Percentiles rank a stretch among this genome's conserved stretches.
Conservation (phyloP, 2,888 invertebrate species). For the Spisula solida region DNA sequence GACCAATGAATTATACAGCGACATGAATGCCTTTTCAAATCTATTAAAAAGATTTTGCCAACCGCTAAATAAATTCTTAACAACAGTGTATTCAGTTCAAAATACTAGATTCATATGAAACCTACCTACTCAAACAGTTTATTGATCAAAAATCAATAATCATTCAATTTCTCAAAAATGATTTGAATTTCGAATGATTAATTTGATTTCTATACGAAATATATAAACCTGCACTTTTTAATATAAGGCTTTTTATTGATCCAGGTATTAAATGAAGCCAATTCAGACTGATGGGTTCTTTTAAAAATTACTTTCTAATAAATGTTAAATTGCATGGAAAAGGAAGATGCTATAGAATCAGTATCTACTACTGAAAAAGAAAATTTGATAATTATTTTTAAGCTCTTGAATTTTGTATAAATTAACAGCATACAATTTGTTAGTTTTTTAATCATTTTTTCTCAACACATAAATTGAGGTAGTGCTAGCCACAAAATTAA, state of each 20-base stretch:
- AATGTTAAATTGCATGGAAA: background rate
- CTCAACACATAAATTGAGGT: too few species aligned
- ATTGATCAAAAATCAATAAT: slow-evolving; percentile 40
- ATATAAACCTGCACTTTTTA: background rate
- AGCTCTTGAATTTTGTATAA: too few species aligned
- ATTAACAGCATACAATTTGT: too few species aligned
- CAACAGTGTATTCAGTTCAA: slow-evolving; percentile 29
- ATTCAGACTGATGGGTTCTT: background rate
- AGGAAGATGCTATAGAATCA: background rate
- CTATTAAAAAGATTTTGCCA: slow-evolving; percentile 51
- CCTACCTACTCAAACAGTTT: slow-evolving; percentile 37
- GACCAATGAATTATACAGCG: slow-evolving; percentile 28
- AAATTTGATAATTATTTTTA: background rate
- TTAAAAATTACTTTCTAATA: background rate
- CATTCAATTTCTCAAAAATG: slow-evolving; percentile 28
- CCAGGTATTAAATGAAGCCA: background rate
- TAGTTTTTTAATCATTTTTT: too few species aligned
- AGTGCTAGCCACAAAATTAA: too few species aligned
- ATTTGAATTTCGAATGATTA: slow-evolving; percentile 25
- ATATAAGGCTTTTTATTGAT: background rate
- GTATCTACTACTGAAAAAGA: background rate
- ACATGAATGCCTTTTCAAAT: slow-evolving; percentile 53
- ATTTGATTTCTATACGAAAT: slow-evolving; percentile 17
- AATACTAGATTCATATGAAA: background rate
- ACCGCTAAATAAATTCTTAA: slow-evolving; percentile 42